Conservation (phyloP, 2,113 vertebrate species). For the Rostratula benghalensis region DNA sequence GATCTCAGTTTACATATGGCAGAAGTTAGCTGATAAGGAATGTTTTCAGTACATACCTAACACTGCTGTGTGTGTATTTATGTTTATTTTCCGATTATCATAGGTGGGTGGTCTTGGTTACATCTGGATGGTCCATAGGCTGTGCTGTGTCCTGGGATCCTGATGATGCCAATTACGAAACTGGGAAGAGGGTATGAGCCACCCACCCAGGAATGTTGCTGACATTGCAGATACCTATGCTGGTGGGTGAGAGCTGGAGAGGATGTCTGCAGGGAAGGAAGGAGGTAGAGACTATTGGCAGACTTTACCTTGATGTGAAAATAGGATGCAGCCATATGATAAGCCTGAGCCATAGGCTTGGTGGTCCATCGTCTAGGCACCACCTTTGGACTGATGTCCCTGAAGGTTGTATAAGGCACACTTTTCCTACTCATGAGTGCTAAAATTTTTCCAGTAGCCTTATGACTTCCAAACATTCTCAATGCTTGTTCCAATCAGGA, state of each 20-base stretch:
- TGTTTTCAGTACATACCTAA: neutral
- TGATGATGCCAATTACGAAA: rapidly evolving
- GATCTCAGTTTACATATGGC: neutral
- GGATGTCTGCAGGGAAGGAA: neutral
- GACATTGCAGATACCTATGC: neutral
- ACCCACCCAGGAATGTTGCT: neutral
- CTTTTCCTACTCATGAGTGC: neutral
- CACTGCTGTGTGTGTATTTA: neutral
- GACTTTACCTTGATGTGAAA: neutral
- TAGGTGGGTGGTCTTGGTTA: neutral
- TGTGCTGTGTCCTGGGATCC: neutral
- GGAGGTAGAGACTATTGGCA: neutral
- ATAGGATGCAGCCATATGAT: rapidly evolving
- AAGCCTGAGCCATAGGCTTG: rapidly evolving
- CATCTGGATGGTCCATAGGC: neutral
- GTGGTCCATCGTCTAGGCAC: rapidly evolving
- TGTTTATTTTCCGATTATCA: neutral
- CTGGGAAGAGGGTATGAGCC: rapidly evolving
- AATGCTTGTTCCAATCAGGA: neutral
- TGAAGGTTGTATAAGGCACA: neutral
- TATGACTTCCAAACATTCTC: neutral
- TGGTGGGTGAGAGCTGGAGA: neutral
- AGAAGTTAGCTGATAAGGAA: neutral
- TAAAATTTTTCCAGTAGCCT: neutral
- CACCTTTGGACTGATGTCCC: rapidly evolving